Evolutionary conservation across 2,113 vertebrate genomes (phyloP), one percentile per base, ranked within the genome.

Genomic region (Elachura formosa): DNA sequence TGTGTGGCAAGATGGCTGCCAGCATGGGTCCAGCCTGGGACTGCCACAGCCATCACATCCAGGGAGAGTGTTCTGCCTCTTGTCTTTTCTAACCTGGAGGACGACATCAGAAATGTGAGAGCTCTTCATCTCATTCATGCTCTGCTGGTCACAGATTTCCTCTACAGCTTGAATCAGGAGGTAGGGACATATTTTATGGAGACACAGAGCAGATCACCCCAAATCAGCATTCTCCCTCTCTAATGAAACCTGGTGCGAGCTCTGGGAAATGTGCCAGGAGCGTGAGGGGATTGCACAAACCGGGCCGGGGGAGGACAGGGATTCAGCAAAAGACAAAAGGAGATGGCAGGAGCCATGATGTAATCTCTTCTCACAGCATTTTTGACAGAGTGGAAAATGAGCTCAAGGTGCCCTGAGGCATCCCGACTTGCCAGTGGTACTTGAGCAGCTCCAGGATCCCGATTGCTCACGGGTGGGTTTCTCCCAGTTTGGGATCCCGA

Each of bases 1-100:
- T 96, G 93, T 61, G 90, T 64, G 64, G 82, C 91, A 96, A 94
- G 96, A 94, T 93, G 92, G 73, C 92, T 96, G 84, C 61, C 96
- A 97, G 94, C 94, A 3, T 90, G 95, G 59, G 21, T 90, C 82
- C 82, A 66, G 71, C 34, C 79, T 89, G 82, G 69, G 75, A 55
- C 58, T 93, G 87, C 71, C 87, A 38, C 88, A 69, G 43, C n/a
- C 58, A 24, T 28, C 77, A 43, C 81, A 85, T 74, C 91, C 89
- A 87, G 31, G 63, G 64, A 58, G 55, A 43, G 66, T 68, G 68
- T 86, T 36, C 48, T 75, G 25, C 49, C 87, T 91, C 91, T 68
- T 69, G 51, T 74, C 34, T 88, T 38, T 83, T 25, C 72, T 58
- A 59, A 91, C 92, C 91, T 28, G 15, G 51, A 73, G 89, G 76